These are phyloP conservation scores for Danaus chrysippus DNA, from an alignment of 2,888 invertebrate species.

Conservation along the genomic window DNA sequence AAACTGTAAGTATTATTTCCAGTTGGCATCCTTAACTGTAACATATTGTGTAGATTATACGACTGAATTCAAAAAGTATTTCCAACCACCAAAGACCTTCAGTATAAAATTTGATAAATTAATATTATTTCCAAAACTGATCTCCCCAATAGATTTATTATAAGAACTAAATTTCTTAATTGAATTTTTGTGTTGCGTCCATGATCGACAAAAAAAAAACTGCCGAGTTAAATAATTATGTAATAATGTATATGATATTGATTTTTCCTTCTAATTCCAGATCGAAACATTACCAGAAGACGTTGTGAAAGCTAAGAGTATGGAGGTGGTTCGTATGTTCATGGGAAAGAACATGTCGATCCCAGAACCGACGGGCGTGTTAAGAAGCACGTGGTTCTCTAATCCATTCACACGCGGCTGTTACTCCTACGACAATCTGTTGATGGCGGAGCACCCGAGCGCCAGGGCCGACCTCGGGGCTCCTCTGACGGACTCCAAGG, in stretches of 20 bases:
- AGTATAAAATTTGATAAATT: neutral
- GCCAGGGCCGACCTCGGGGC: constrained; percentile 74
- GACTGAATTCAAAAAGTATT: too few species aligned
- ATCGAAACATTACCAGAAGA: constrained; percentile 59
- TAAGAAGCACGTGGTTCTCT: constrained; percentile 84
- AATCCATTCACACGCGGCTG: constrained; percentile 85
- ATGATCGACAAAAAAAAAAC: neutral
- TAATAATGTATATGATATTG: too few species aligned
- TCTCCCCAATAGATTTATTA: neutral
- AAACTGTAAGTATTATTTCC: too few species aligned
- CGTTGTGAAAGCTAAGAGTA: constrained; percentile 50
- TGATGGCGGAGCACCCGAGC: constrained; percentile 68
- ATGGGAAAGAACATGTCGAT: constrained; percentile 49
- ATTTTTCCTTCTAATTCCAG: constrained; percentile 33
- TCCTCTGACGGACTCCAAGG: constrained; percentile 72
- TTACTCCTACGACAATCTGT: constrained; percentile 81
- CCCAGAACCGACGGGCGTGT: constrained; percentile 54
- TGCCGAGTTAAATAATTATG: neutral
- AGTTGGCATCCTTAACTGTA: too few species aligned
- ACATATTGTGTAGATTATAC: too few species aligned
- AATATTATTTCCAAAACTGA: neutral
- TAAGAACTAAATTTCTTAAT: too few species aligned
- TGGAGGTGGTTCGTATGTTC: constrained; percentile 52
- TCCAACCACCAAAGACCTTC: too few species aligned
- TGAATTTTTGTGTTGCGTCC: too few species aligned